These are phyloP conservation scores for Gopherus flavomarginatus DNA, from an alignment of 2,113 vertebrate species.

Conservation along the genomic window DNA sequence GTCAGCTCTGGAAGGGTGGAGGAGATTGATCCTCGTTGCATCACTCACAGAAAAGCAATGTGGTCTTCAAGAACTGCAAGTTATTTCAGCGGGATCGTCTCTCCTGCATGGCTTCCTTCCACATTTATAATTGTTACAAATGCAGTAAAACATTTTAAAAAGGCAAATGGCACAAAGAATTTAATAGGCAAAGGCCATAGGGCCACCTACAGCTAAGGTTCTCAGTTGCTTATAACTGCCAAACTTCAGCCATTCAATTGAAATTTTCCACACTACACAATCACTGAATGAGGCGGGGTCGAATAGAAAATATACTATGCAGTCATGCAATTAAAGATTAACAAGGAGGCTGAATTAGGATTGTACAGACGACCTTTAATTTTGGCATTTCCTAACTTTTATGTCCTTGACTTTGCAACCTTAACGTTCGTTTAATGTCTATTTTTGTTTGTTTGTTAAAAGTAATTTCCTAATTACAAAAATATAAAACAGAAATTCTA, in stretches of 20 bases:
- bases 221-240: neutral
- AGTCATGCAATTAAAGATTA: neutral
- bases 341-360: neutral
- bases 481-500: neutral
- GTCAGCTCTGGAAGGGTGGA: neutral
- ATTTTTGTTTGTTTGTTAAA: neutral
- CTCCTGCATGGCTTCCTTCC: neutral
- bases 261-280: neutral
- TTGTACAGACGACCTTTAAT: neutral
- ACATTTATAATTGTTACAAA: slow-evolving; percentile 38
- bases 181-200: neutral
- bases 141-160: slow-evolving; percentile 26
- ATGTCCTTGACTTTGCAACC: neutral
- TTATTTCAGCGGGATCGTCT: neutral
- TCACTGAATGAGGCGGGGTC: neutral
- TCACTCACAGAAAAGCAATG: neutral
- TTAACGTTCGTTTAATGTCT: neutral
- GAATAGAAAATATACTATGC: neutral
- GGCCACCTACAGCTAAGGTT: neutral
- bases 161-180: slow-evolving; percentile 15
- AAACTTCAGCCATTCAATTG: neutral
- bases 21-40: neutral
- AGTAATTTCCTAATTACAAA: neutral
- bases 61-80: neutral
- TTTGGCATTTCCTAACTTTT: neutral